These are phyloP conservation scores for Perca fluviatilis DNA, from an alignment of 2,113 vertebrate genomes.

Conservation along the genomic window DNA sequence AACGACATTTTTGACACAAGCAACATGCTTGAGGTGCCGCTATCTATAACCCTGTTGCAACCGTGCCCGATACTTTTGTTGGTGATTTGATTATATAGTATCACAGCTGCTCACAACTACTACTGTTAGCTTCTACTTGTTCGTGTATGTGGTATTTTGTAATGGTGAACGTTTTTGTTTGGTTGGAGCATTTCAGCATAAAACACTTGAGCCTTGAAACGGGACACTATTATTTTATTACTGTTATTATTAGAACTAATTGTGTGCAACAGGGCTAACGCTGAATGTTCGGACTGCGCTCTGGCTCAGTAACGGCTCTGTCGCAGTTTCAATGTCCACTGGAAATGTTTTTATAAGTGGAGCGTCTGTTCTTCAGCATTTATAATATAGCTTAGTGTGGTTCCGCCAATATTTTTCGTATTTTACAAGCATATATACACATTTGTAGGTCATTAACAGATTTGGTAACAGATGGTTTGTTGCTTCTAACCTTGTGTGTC, in stretches of 20 bases:
- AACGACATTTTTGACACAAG: too few relatives aligned
- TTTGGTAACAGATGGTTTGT: neutral
- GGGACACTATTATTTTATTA: neutral
- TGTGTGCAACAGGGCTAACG: neutral
- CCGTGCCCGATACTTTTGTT: too few relatives aligned
- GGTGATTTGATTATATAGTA: neutral
- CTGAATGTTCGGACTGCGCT: neutral
- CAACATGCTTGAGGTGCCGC: too few relatives aligned
- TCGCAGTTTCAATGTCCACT: neutral
- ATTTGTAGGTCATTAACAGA: neutral
- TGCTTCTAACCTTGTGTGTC: conserved; percentile 5
- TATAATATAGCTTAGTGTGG: neutral
- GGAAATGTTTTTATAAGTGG: neutral
- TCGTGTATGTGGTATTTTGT: neutral
- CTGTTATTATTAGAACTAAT: neutral
- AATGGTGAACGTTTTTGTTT: neutral
- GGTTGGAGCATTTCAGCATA: neutral
- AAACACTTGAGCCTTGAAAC: neutral
- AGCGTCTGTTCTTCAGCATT: neutral
- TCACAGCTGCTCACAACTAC: neutral
- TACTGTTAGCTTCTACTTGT: neutral
- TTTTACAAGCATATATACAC: neutral
- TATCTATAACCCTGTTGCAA: too few relatives aligned
- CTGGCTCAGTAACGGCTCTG: neutral
- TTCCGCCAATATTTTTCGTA: neutral